Conservation (phyloP, 2,113 vertebrate species). For the Etia nguti region DNA sequence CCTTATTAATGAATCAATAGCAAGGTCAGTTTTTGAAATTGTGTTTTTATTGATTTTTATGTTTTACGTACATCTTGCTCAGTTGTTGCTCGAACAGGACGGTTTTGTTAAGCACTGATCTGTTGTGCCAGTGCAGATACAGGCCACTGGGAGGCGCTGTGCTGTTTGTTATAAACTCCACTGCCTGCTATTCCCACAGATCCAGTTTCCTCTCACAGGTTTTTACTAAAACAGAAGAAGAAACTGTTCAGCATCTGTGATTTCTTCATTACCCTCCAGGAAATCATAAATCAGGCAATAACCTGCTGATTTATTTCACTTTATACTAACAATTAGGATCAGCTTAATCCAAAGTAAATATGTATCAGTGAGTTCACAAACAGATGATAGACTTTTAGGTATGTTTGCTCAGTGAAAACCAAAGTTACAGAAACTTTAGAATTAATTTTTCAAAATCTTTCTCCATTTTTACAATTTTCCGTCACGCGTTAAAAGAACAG, state of each 20-base stretch:
- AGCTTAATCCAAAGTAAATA: neutral
- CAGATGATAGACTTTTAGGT: neutral
- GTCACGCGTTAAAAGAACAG: neutral
- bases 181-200: neutral
- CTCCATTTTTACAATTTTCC: neutral
- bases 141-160: conserved; percentile 22
- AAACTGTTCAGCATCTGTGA: neutral
- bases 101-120: neutral
- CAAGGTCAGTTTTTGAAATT: neutral
- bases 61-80: neutral
- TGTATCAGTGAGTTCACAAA: neutral
- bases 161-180: neutral
- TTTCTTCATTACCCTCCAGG: neutral
- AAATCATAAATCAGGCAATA: neutral
- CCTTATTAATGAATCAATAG: neutral
- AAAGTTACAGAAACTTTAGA: neutral
- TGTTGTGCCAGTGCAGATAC: neutral
- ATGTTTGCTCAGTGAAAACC: neutral
- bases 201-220: neutral
- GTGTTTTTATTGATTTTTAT: neutral
- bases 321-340: neutral
- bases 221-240: neutral
- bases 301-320: neutral
- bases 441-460: neutral
- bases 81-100: neutral